These are phyloP conservation scores for Mylabris phalerata DNA, from an alignment of 1,140 invertebrate species.

Conservation along the genomic window DNA sequence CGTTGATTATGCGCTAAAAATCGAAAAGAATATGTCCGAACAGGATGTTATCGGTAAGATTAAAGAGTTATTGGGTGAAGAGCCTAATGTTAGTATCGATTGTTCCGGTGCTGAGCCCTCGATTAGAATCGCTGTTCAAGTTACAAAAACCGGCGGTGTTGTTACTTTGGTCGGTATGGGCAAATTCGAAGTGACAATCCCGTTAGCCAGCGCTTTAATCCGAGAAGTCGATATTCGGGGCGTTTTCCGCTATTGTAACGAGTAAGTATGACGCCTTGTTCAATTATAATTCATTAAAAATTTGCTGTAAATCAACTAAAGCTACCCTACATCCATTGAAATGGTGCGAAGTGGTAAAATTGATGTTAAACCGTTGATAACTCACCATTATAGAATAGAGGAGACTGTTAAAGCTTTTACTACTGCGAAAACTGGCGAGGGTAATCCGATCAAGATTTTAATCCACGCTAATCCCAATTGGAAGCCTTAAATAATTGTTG, in stretches of 20 bases:
- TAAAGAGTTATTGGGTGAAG: constrained; percentile 53
- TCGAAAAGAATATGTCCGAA: constrained; percentile 53
- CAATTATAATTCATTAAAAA: background rate
- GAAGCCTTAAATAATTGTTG: constrained; percentile 24
- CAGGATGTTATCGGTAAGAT: constrained; percentile 57
- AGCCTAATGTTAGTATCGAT: constrained; percentile 77
- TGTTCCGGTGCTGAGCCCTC: constrained; percentile 79
- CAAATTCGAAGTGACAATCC: constrained; percentile 67
- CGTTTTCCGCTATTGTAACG: constrained; percentile 86
- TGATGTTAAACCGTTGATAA: constrained; percentile 82
- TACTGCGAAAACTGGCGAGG: constrained; percentile 60
- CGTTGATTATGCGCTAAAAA: constrained; percentile 63
- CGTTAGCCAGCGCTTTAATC: constrained; percentile 69
- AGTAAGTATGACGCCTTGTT: constrained; percentile 47
- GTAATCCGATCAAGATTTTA: constrained; percentile 84
- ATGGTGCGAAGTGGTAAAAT: constrained; percentile 77
- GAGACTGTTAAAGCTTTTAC: constrained; percentile 84
- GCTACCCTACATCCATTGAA: constrained; percentile 78
- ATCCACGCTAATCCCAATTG: constrained; percentile 66
- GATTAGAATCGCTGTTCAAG: constrained; percentile 71
- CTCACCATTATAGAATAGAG: constrained; percentile 83
- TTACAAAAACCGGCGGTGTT: constrained; percentile 74
- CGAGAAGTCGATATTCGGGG: constrained; percentile 88
- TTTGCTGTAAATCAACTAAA: constrained; percentile 43
- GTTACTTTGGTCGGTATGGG: constrained; percentile 84